Evolutionary conservation across 2,113 vertebrate genomes (phyloP), one percentile per base, ranked within the genome.

Genomic region (Tor tambroides): DNA sequence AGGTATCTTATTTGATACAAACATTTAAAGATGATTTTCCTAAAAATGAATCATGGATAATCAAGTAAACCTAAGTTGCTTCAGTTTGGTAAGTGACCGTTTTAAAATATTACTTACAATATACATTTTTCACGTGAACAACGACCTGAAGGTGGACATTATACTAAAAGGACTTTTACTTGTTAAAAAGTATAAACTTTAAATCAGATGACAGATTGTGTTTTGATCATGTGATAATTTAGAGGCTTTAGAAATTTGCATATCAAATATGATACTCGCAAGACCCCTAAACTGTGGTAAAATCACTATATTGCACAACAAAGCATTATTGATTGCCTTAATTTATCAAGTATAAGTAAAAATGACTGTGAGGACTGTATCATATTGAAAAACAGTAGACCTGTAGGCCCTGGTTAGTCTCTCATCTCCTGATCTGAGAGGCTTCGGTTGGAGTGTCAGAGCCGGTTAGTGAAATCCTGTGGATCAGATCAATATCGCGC

Each of bases 401-500:
- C 61, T 69, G 63, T 49, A 69, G 80, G 59, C 63, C 28, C 63
- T 67, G 63, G 63, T 23, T 83, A 51, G 41, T 69, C 80, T 63
- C 41, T 41, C 63, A 11, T 83, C 82, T 83, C 71, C 41, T 65
- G 38, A 72, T 82, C 61, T 83, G 49, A 84, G 46, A 54, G 61
- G 41, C 83, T 84, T 74, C 12, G 54, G 28, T 80, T 61, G 54
- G 54, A 76, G 65, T 79, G 80, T 84, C 63, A 41, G 43, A 78
- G 46, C 28, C 56, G 32, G 80, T 81, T 79, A 54, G 30, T 11
- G 30, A 65, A 88, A 30, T 30, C 87, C 84, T 77, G 30, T 86
- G 86, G 86, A 69, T 85, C 59, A 82, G 88, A 89, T 91, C 91
- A 88, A 91, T 91, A 91, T 83, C 81, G 67, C 38, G 28, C 84